These are phyloP conservation scores for Bujurquina vittata DNA, from an alignment of 2,113 vertebrate species.

Conservation along the genomic window DNA sequence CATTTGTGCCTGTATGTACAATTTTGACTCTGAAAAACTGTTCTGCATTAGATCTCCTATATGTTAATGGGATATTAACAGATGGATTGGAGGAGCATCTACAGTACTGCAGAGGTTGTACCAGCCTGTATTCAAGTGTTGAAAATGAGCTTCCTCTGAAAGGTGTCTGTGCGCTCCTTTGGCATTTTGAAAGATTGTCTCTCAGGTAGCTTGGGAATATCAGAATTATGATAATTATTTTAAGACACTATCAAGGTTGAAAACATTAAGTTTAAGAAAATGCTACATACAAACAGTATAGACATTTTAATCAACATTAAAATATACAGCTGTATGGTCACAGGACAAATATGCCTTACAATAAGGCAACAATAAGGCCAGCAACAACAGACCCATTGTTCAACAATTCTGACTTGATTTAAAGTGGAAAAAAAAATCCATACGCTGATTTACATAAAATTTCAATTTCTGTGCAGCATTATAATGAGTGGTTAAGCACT, in stretches of 20 bases:
- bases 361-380: background rate
- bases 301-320: slow-evolving; percentile 40
- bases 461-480: background rate
- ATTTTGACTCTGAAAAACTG: too few relatives aligned
- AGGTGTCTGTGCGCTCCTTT: background rate
- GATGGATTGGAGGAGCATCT: too few relatives aligned
- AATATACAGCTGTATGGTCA: slow-evolving; percentile 22
- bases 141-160: too few relatives aligned
- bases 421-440: background rate
- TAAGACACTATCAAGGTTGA: background rate
- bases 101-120: too few relatives aligned
- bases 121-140: too few relatives aligned
- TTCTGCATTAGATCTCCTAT: too few relatives aligned
- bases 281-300: background rate
- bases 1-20: too few relatives aligned
- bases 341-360: background rate
- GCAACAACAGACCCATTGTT: background rate
- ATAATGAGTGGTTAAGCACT: background rate
- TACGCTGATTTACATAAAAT: background rate
- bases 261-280: too few relatives aligned
- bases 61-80: too few relatives aligned
- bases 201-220: background rate
- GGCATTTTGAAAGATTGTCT: background rate
- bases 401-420: background rate
- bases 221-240: background rate